Percentiles rank a stretch among this genome's conserved stretches.
Evolutionary conservation across 2,888 invertebrate genomes (phyloP).

Genomic region (Theristus sp.): DNA sequence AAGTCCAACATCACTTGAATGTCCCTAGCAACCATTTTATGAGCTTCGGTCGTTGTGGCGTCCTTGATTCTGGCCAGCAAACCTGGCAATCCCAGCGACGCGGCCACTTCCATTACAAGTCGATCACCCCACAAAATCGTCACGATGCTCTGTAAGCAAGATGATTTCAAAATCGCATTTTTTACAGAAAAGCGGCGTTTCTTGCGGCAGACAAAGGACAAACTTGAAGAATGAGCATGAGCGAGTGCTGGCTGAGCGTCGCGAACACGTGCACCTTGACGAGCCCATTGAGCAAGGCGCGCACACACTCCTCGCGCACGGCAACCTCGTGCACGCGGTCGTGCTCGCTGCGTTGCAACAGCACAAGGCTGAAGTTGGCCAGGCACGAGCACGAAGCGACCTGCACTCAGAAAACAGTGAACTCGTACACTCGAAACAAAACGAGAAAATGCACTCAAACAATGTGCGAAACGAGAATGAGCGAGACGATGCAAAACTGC

Average conservation of each 20-base stretch:
- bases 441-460: too few relatives aligned
- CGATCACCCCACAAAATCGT: not conserved
- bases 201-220: too few relatives aligned
- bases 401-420: too few relatives aligned
- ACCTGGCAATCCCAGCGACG: not conserved
- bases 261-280: not conserved
- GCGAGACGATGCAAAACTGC: too few relatives aligned
- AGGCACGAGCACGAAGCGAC: constrained; percentile 16
- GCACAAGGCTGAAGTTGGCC: constrained; percentile 16
- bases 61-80: not conserved
- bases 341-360: constrained; percentile 9
- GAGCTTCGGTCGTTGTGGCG: not conserved
- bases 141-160: not conserved
- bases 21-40: not conserved
- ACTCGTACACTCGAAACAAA: too few relatives aligned
- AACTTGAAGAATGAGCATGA: not conserved
- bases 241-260: not conserved
- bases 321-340: not conserved
- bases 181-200: too few relatives aligned
- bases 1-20: not conserved
- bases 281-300: not conserved
- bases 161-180: not conserved
- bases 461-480: too few relatives aligned
- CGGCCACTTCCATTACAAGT: not conserved
- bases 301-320: not conserved